Evolutionary conservation across 2,113 vertebrate species (phyloP), one percentile per base, ranked within the genome.

Genomic region (Gobiocypris rarus): DNA sequence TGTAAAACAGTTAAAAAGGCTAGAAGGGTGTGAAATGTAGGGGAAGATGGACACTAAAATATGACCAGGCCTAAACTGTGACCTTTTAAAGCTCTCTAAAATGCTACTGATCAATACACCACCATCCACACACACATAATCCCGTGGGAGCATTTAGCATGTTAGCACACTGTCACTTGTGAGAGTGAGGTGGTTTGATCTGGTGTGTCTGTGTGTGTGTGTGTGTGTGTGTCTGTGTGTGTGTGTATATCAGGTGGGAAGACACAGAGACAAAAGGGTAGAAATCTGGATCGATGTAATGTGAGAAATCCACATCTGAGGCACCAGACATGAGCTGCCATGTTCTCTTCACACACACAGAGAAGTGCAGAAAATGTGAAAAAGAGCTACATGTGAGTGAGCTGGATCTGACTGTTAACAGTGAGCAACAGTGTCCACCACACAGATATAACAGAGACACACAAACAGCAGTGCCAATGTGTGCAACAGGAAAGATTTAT

Each of bases 1-100:
- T 65, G 41, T 50, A 48, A 80, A 17, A 61, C 43, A 11, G 77
- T 74, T 65, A 65, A 80, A 65, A 80, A 80, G 77, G 58, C 3
- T n/a, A 11, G 77, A 65, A 48, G n/a, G 59, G n/a, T 43, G 17
- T 34, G 26, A 45, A 24, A 80, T 1, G 38, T 38, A 45, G 34
- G 1, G 4, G 13, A 61, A 31, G 14, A 80, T 50, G 41, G 17
- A 48, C 77, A 13, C 9, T 50, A 31, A 80, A 80, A 80, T 65
- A 80, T 31, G 24, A 80, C 15, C 75, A 80, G 41, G 69, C 59
- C 58, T 85, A 69, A 83, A 85, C 58, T 69, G 54, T 83, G 73
- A 78, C 81, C 86, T 85, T 65, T 87, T 83, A 74, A 61, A 75
- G 86, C 58, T 15, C 43, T 85, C 74, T n/a, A n/a, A 54, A 81